Evolutionary conservation across 1,140 invertebrate species (phyloP).

Genomic region (Mycetomoellerius zeteki): DNA sequence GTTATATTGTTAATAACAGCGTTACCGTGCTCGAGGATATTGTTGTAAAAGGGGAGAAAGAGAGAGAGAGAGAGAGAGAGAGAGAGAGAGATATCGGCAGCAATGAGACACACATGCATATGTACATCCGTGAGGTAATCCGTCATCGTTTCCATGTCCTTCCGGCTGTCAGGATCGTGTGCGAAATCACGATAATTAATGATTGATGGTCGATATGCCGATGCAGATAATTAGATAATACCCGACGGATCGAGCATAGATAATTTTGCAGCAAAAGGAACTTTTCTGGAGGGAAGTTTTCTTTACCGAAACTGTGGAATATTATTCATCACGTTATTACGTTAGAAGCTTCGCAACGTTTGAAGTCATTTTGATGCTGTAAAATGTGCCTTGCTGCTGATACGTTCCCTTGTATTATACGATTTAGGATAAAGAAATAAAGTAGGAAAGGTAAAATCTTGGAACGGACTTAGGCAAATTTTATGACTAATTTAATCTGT

Average conservation of each 20-base stretch:
- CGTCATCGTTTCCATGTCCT: constrained; percentile 45
- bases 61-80: constrained; percentile 50
- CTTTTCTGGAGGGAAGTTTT: constrained; percentile 12
- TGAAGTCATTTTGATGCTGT: constrained; percentile 14
- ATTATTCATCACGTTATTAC: neutral
- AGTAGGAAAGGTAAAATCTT: neutral
- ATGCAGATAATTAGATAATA: constrained; percentile 29
- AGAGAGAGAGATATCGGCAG: constrained; percentile 60
- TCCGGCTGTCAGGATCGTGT: constrained; percentile 21
- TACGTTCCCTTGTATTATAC: neutral
- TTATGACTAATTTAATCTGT: neutral
- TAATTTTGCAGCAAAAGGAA: constrained; percentile 23
- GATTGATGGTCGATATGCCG: constrained; percentile 44
- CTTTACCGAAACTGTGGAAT: neutral
- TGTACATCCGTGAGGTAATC: constrained; percentile 39
- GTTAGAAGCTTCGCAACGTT: constrained; percentile 37
- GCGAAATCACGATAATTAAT: constrained; percentile 34
- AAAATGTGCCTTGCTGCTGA: constrained; percentile 46
- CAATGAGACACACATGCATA: constrained; percentile 17
- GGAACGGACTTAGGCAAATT: neutral
- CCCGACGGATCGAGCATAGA: neutral
- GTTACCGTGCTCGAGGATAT: constrained; percentile 73
- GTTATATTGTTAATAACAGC: constrained; percentile 59
- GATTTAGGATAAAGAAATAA: neutral
- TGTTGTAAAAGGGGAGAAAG: constrained; percentile 53